Conservation (phyloP, 1,140 invertebrate species). For the Choristoneura fumiferana region DNA sequence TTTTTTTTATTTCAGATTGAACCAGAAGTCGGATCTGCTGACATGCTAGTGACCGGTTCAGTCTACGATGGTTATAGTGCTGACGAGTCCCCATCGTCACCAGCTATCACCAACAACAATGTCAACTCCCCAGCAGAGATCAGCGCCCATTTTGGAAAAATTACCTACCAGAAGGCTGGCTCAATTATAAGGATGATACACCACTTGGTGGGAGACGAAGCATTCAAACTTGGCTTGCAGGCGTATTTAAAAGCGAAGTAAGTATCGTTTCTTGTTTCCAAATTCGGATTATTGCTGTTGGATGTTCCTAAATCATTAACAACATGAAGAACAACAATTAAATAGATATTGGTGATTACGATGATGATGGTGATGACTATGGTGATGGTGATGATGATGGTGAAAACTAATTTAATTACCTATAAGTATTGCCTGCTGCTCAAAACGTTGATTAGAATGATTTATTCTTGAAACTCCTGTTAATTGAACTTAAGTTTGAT, state of each 20-base stretch:
- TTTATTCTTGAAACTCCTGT: too few species aligned
- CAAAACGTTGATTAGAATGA: too few species aligned
- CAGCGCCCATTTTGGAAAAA: conserved; percentile 79
- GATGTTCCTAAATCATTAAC: too few species aligned
- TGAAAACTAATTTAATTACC: too few species aligned
- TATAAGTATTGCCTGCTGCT: too few species aligned
- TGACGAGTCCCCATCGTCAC: conserved; percentile 44
- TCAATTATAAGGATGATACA: conserved; percentile 88
- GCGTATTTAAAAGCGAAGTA: conserved; percentile 76
- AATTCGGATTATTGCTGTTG: too few species aligned
- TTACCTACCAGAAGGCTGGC: conserved; percentile 83
- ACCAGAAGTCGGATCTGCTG: conserved; percentile 50
- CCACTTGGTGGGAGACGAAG: conserved; percentile 82
- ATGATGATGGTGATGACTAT: too few species aligned
- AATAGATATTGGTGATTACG: too few species aligned
- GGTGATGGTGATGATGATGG: too few species aligned
- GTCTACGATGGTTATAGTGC: conserved; percentile 61
- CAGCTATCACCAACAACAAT: conserved; percentile 54
- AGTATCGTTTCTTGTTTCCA: too few species aligned
- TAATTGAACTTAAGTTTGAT: too few species aligned
- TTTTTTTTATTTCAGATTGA: conserved; percentile 45
- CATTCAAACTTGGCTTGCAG: conserved; percentile 82
- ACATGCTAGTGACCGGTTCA: conserved; percentile 61
- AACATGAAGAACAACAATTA: too few species aligned
- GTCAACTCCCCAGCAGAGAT: conserved; percentile 79